Evolutionary conservation across 2,888 invertebrate species (phyloP).

Genomic region (Syritta pipiens): DNA sequence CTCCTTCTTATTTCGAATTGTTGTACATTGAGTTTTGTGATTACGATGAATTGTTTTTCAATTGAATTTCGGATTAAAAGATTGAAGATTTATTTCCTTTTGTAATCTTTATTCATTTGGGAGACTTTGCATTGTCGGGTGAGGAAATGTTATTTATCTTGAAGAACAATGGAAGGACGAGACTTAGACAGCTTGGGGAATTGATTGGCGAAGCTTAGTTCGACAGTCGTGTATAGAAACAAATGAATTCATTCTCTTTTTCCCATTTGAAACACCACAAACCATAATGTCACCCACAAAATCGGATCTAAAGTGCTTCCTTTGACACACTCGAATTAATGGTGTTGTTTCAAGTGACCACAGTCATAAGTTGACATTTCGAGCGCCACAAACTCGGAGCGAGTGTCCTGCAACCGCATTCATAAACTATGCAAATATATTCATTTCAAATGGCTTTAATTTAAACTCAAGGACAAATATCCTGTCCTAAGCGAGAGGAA

Average conservation of each 20-base stretch:
- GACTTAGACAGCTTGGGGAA: too few relatives aligned
- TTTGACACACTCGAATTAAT: background rate
- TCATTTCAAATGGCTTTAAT: conserved; percentile 59
- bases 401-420: conserved; percentile 37
- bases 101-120: background rate
- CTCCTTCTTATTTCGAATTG: too few relatives aligned
- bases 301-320: background rate
- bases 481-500: conserved; percentile 19
- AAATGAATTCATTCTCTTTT: too few relatives aligned
- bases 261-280: too few relatives aligned
- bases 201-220: too few relatives aligned
- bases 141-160: background rate
- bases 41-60: conserved; percentile 34
- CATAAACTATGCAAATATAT: conserved; percentile 66
- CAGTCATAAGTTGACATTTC: conserved; percentile 41
- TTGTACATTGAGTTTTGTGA: conserved; percentile 10
- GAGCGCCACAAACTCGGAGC: conserved; percentile 12
- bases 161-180: background rate
- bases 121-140: background rate
- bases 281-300: too few relatives aligned
- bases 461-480: conserved; percentile 52
- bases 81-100: conserved; percentile 3
- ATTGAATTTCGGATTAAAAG: conserved; percentile 26
- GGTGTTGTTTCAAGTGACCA: conserved; percentile 25
- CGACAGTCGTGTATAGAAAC: too few relatives aligned